Conservation (phyloP, 2,113 vertebrate genomes). For the Chloropsis cyanopogon region DNA sequence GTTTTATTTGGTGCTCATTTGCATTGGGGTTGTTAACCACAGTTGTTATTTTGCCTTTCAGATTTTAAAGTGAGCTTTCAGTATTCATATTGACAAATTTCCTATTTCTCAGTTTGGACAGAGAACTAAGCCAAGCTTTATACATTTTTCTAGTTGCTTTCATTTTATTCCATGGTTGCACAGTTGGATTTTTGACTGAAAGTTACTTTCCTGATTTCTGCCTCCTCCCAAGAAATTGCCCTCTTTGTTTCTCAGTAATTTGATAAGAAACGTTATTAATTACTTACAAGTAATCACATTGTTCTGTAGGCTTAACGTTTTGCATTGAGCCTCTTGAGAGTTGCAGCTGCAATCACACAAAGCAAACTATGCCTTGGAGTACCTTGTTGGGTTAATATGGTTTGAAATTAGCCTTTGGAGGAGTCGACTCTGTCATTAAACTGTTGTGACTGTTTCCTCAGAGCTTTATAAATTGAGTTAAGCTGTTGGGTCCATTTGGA, state of each 20-base stretch:
- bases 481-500: not conserved
- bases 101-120: not conserved
- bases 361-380: slow-evolving; percentile 29
- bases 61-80: not conserved
- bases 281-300: slow-evolving; percentile 2
- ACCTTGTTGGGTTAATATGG: not conserved
- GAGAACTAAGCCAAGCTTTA: not conserved
- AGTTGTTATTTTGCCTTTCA: not conserved
- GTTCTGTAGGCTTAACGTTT: slow-evolving; percentile 5
- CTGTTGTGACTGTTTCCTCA: not conserved
- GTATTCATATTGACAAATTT: not conserved
- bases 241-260: not conserved
- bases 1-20: not conserved
- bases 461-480: not conserved
- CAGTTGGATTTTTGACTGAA: not conserved
- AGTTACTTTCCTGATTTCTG: not conserved
- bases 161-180: not conserved
- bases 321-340: not conserved
- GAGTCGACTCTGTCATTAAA: not conserved
- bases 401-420: slow-evolving; percentile 32
- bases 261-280: slow-evolving; percentile 18
- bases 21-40: not conserved
- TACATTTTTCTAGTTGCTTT: not conserved
- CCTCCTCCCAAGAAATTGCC: not conserved
- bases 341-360: not conserved